A percentile compares a stretch with the other conserved stretches of the same genome.
phyloP scores from a whole-genome alignment of 2,113 vertebrate species.

The Myodes glareolus region DNA sequence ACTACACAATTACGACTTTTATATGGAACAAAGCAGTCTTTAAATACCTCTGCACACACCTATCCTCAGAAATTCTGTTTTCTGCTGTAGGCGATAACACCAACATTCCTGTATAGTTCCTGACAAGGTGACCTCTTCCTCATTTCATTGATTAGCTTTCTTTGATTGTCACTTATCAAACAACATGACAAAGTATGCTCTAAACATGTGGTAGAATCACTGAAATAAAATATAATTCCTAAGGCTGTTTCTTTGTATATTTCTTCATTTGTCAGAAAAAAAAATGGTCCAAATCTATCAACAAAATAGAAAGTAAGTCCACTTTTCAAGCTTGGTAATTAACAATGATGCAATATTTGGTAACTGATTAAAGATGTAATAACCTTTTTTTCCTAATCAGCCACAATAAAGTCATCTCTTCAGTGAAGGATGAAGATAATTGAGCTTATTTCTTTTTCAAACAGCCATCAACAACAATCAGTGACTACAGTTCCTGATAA shows the following conservation, averaged over 20 bases:
- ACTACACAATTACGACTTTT: not conserved
- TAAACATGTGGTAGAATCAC: slow-evolving; percentile 71
- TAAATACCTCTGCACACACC: not conserved
- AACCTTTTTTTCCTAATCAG: slow-evolving; percentile 73
- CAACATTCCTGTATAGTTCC: slow-evolving; percentile 75
- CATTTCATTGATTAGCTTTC: slow-evolving; percentile 63
- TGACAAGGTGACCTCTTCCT: slow-evolving; percentile 70
- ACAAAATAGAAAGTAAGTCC: slow-evolving; percentile 79
- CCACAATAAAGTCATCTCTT: slow-evolving; percentile 73
- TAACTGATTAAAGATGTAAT: slow-evolving; percentile 77
- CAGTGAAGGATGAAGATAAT: slow-evolving; percentile 45
- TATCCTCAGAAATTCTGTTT: not conserved
- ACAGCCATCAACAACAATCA: slow-evolving; percentile 50
- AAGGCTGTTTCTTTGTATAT: not conserved
- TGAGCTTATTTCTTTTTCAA: slow-evolving; percentile 11
- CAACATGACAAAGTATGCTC: slow-evolving; percentile 50
- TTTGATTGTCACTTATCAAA: slow-evolving; percentile 38
- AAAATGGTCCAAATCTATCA: not conserved
- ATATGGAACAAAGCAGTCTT: not conserved
- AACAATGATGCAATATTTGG: slow-evolving; percentile 70
- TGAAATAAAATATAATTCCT: slow-evolving; percentile 22
- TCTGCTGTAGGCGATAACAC: slow-evolving; percentile 27
- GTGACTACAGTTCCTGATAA: slow-evolving; percentile 33
- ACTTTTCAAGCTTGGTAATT: slow-evolving; percentile 72
- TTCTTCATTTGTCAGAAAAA: not conserved